Evolutionary conservation across 2,113 vertebrate genomes (phyloP), one percentile per base, ranked within the genome.

Genomic region (Engraulis encrasicolus): DNA sequence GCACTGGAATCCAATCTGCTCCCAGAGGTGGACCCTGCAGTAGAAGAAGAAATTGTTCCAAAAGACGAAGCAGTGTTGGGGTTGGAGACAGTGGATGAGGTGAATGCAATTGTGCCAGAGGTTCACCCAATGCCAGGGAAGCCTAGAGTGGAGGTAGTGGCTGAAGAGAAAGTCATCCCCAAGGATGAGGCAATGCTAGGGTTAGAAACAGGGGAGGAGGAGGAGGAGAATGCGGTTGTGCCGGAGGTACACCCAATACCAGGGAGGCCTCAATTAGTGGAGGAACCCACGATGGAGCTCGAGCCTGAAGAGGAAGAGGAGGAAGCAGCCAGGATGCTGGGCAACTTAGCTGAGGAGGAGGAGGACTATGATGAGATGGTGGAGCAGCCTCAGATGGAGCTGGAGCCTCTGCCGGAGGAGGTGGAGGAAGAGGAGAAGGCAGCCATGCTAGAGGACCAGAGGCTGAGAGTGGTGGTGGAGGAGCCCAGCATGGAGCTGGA

Each of bases 331-430:
- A 80, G 82, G 18, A 37, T 77, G 17, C 23, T 6, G 9, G 58
- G 27, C 11, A 23, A 54, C 6, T 19, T 23, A 20, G 79, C 2
- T 61, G 78, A 81, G 6, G 82, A 84, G 71, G 50, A 27, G 11
- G 58, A 81, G 6, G 82, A 84, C 54, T 38, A 27, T 9, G 58
- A 38, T 48, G 19, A 58, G 36, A 58, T 83, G 40, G 78, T 6
- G 23, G 86, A 81, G 20, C 38, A 40, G 0, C 71, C 58, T 61
- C 2, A 61, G 58, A 61, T 12, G 61, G 12, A 20, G 80, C 36
- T 81, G 52, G 80, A 81, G 19, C 80, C 80, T n/a, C 52, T 81
- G 19, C 50, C 27, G 17, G 31, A 89, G 61, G 80, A n/a, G n/a
- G 15, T 40, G 37, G 78, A 19, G 20, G 36, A 78, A 19, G 37